These are phyloP conservation scores for Spatula clypeata DNA, from an alignment of 2,797 vertebrate species.

Conservation along the genomic window DNA sequence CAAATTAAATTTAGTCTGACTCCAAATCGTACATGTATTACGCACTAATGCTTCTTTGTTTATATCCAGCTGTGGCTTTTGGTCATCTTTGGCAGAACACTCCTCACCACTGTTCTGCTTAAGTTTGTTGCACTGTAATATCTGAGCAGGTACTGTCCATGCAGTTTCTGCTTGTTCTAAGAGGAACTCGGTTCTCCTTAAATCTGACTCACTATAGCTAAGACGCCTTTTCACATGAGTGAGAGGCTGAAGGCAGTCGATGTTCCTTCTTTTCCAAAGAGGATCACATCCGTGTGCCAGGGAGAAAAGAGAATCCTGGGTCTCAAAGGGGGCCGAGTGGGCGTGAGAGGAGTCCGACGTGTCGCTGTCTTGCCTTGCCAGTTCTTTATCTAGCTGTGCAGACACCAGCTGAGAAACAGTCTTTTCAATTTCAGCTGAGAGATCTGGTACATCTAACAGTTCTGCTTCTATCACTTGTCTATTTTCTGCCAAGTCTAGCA, in stretches of 20 bases:
- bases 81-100: background rate
- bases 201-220: constrained; percentile 94
- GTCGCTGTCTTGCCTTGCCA: constrained; percentile 88
- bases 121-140: constrained; percentile 60
- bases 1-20: constrained; percentile 77
- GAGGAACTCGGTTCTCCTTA: constrained; percentile 83
- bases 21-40: constrained; percentile 86
- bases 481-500: constrained; percentile 92
- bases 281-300: constrained; percentile 86
- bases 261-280: constrained; percentile 86
- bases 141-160: constrained; percentile 78
- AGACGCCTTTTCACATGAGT: constrained; percentile 84
- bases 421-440: constrained; percentile 93
- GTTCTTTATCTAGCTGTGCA: constrained; percentile 88
- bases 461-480: constrained; percentile 88
- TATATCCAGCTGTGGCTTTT: constrained; percentile 53
- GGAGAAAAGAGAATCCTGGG: constrained; percentile 78
- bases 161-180: constrained; percentile 85
- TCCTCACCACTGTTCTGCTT: constrained; percentile 74
- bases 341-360: constrained; percentile 46
- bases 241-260: constrained; percentile 81
- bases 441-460: constrained; percentile 87
- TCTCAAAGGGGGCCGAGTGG: constrained; percentile 40
- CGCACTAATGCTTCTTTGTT: constrained; percentile 75
- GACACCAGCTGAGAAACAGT: constrained; percentile 92